phyloP scores from a whole-genome alignment of 2,797 vertebrate genomes.

The Balearica regulorum region DNA sequence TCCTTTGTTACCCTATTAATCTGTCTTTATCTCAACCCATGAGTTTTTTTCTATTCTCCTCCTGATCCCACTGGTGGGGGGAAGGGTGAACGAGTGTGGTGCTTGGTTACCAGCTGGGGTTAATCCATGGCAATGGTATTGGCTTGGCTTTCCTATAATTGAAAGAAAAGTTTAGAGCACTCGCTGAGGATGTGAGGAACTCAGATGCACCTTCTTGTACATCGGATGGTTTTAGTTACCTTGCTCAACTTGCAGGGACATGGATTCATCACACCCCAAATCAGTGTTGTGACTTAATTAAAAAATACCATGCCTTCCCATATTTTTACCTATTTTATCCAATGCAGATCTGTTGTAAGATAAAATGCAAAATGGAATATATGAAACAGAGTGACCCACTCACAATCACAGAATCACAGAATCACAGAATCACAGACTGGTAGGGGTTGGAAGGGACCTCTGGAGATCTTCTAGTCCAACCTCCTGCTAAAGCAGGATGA shows the following conservation, averaged over 20 bases:
- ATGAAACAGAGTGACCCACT: not conserved
- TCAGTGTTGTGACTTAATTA: not conserved
- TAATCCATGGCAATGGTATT: not conserved
- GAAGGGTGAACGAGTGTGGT: too few species aligned
- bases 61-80: too few species aligned
- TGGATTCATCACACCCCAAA: not conserved
- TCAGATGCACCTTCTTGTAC: not conserved
- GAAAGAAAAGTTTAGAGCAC: not conserved
- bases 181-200: not conserved
- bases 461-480: too few species aligned
- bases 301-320: not conserved
- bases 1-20: too few species aligned
- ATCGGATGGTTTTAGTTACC: not conserved
- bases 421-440: too few species aligned
- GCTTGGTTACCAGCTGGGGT: too few species aligned
- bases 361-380: not conserved
- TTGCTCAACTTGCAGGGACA: not conserved
- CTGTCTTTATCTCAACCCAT: too few species aligned
- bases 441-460: too few species aligned
- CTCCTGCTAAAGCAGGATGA: too few species aligned
- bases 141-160: not conserved
- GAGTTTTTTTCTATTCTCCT: too few species aligned
- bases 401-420: not conserved
- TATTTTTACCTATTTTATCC: not conserved
- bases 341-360: not conserved